A percentile compares a stretch with the other conserved stretches of the same genome.
Evolutionary conservation across 1,140 invertebrate species (phyloP).

Genomic region (Spodoptera frugiperda): DNA sequence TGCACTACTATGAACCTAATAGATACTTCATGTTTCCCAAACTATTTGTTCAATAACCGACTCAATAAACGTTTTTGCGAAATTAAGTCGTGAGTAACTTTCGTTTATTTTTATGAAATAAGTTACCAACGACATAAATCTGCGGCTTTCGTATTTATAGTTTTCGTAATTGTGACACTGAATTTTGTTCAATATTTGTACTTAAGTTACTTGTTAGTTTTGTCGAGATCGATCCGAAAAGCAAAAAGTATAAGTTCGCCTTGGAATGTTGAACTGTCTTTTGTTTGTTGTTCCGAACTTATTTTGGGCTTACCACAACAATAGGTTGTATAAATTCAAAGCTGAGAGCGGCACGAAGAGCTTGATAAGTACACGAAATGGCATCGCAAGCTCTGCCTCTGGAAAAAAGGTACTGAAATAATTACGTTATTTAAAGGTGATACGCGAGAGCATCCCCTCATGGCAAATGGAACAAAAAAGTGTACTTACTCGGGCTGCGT

Average conservation of each 20-base stretch:
- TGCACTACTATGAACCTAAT: neutral
- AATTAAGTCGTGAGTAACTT: slow-evolving; percentile 39
- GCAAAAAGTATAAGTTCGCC: neutral
- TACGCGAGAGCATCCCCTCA: no score
- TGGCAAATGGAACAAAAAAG: no score
- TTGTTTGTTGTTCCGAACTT: slow-evolving; percentile 33
- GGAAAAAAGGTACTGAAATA: no score
- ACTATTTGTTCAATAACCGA: slow-evolving; percentile 13
- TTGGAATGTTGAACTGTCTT: slow-evolving; percentile 19
- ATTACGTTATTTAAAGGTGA: no score
- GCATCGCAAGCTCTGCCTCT: no score
- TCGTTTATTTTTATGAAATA: slow-evolving; percentile 43
- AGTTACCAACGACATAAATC: slow-evolving; percentile 18
- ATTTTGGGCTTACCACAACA: slow-evolving; percentile 30
- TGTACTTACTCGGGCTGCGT: no score
- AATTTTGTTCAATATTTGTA: slow-evolving; percentile 14
- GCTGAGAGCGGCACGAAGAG: slow-evolving; percentile 12
- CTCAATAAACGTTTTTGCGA: slow-evolving; percentile 39
- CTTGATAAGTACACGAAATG: no score
- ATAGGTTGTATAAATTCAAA: slow-evolving; percentile 34
- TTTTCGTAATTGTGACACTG: slow-evolving; percentile 17
- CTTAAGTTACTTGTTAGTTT: neutral
- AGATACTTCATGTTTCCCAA: slow-evolving; percentile 16
- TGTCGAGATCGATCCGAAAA: neutral
- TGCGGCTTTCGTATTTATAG: slow-evolving; percentile 21